Evolutionary conservation across 2,113 vertebrate species (phyloP).

Genomic region (Paralichthys olivaceus): DNA sequence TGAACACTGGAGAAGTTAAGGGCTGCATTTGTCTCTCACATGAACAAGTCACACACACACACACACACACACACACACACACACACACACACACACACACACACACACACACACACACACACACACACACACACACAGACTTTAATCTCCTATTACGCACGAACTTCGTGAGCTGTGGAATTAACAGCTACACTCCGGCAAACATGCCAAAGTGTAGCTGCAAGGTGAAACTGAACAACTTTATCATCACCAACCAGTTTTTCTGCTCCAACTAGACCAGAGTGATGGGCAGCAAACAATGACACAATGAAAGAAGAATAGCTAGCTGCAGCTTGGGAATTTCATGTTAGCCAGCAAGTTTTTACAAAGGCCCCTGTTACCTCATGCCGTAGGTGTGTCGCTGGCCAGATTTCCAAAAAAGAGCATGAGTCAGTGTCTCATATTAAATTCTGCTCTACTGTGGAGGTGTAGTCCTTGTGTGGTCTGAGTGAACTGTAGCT

Average conservation of each 20-base stretch:
- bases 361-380: slow-evolving; percentile 33
- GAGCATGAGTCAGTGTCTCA: slow-evolving; percentile 17
- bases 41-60: slow-evolving; percentile 16
- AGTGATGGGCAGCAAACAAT: slow-evolving; percentile 40
- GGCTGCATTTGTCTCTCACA: slow-evolving; percentile 48
- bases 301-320: slow-evolving; percentile 51
- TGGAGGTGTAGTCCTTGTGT: not conserved
- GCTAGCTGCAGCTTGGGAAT: slow-evolving; percentile 15
- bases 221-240: slow-evolving; percentile 47
- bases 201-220: slow-evolving; percentile 37
- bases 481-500: not conserved
- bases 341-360: slow-evolving; percentile 40
- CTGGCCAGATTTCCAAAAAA: slow-evolving; percentile 16
- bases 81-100: slow-evolving; percentile 26
- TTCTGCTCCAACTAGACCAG: slow-evolving; percentile 53
- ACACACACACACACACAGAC: slow-evolving; percentile 17
- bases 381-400: slow-evolving; percentile 42
- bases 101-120: slow-evolving; percentile 20
- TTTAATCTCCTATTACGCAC: not conserved
- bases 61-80: slow-evolving; percentile 26
- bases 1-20: slow-evolving; percentile 50
- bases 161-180: slow-evolving; percentile 8
- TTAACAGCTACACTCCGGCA: slow-evolving; percentile 16
- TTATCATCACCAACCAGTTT: slow-evolving; percentile 60
- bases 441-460: not conserved